A percentile compares a stretch with the other conserved stretches of the same genome.
Conservation (phyloP, 2,113 vertebrate genomes). For the Pangasianodon gigas region DNA sequence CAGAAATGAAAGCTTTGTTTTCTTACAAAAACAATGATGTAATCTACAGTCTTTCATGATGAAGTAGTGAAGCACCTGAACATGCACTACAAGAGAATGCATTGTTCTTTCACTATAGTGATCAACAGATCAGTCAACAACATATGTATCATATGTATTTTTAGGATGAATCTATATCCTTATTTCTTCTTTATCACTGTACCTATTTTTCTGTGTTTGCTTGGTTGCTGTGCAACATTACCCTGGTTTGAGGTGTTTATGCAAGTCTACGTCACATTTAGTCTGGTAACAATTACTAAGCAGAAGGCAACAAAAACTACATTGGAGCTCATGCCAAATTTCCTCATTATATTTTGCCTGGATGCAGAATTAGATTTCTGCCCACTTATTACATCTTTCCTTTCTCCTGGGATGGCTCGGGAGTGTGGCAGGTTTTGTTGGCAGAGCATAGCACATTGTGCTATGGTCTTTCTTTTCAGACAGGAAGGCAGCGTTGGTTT, state of each 20-base stretch:
- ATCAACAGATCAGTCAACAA: neutral
- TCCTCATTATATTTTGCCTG: slow-evolving; percentile 59
- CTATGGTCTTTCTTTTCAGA: slow-evolving; percentile 51
- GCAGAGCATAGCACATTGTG: slow-evolving; percentile 59
- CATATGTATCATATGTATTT: neutral
- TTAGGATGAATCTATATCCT: neutral
- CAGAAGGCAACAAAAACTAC: slow-evolving; percentile 52
- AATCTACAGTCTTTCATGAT: slow-evolving; percentile 31
- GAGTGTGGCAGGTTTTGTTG: slow-evolving; percentile 29
- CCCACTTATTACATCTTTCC: slow-evolving; percentile 58
- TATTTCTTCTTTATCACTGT: slow-evolving; percentile 44
- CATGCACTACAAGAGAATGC: slow-evolving; percentile 7
- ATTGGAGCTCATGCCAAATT: slow-evolving; percentile 60
- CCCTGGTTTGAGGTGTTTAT: slow-evolving; percentile 43
- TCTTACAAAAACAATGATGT: slow-evolving; percentile 31
- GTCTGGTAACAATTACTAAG: slow-evolving; percentile 68
- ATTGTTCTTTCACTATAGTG: neutral
- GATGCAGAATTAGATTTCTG: slow-evolving; percentile 56
- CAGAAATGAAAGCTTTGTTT: neutral
- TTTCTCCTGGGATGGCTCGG: slow-evolving; percentile 49
- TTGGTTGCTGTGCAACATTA: slow-evolving; percentile 41
- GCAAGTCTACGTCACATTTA: slow-evolving; percentile 53
- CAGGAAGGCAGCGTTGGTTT: slow-evolving; percentile 51
- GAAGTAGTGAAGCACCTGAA: slow-evolving; percentile 13
- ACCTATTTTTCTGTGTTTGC: slow-evolving; percentile 33